These are phyloP conservation scores for Ectobius pallidus DNA, from an alignment of 2,888 invertebrate species.

Conservation along the genomic window DNA sequence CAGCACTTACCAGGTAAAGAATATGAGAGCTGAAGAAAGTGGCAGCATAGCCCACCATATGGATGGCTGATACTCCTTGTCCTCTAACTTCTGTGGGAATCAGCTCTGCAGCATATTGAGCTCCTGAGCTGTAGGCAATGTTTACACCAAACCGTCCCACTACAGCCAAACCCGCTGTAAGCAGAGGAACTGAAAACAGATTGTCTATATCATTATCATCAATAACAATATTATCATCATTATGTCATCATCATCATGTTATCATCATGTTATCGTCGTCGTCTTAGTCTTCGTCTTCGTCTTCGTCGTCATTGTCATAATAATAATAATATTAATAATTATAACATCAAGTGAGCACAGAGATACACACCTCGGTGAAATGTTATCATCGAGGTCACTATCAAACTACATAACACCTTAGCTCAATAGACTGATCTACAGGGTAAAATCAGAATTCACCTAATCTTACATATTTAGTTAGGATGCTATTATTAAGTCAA, in stretches of 20 bases:
- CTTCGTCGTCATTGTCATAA: too few species aligned
- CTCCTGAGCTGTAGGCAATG: conserved; percentile 66
- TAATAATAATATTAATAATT: too few species aligned
- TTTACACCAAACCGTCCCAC: conserved; percentile 64
- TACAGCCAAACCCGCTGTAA: conserved; percentile 56
- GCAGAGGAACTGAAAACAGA: conserved; percentile 44
- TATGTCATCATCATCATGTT: not conserved
- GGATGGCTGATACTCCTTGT: conserved; percentile 65
- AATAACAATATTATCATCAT: not conserved
- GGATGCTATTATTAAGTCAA: too few species aligned
- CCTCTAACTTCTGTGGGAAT: conserved; percentile 68
- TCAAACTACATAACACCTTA: too few species aligned
- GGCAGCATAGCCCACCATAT: conserved; percentile 65
- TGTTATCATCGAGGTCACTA: too few species aligned
- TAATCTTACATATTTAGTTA: too few species aligned
- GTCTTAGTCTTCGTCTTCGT: too few species aligned
- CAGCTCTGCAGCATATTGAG: conserved; percentile 68
- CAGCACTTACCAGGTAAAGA: conserved; percentile 56
- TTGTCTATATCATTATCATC: not conserved
- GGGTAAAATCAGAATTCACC: too few species aligned
- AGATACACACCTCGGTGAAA: too few species aligned
- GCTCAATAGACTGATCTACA: too few species aligned
- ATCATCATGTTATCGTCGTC: too few species aligned
- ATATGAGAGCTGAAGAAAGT: conserved; percentile 65
- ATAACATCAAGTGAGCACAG: too few species aligned